Evolutionary conservation across 2,113 vertebrate species (phyloP), one percentile per base, ranked within the genome.

Genomic region (Eulacestoma nigropectus): DNA sequence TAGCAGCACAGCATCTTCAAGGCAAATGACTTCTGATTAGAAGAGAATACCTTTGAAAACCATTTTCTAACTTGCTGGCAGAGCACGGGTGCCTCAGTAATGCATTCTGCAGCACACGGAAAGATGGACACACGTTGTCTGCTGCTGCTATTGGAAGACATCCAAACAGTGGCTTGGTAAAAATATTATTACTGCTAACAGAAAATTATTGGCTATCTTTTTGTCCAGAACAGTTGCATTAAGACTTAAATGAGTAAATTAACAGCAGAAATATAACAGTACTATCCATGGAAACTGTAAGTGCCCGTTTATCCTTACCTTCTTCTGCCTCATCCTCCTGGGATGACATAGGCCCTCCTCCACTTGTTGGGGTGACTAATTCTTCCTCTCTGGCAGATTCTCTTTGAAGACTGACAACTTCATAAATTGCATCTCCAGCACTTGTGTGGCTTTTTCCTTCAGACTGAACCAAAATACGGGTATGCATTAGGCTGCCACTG

Each of bases 241-340:
- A 78, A 78, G 44, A 96, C 59, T 47, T 49, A 60, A 47, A 18
- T 15, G 4, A 64, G 46, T 52, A 47, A 62, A 67, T 37, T 29
- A 92, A 76, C 23, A 88, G 67, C 29, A 95, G 63, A 86, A 83
- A 81, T 72, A 12, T 4, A 50, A 59, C 1, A 78, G 50, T 15
- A 49, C 16, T 49, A 53, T 56, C 33, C 81, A 53, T 15, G 19
- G 49, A 35, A 92, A 89, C 12, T 52, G 0, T n/a, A 23, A 49
- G 56, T 7, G 19, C 50, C 87, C 10, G 6, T 76, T 95, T 96
- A 73, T 47, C 79, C 96, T 95, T 97, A 99, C 99, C 99, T 97
- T 99, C 99, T 91, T 99, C 99, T 59, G 93, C 98, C 93, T 99
- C 99, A 94, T 99, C 99, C 89, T 99, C 99, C 75, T 98, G 98